phyloP scores from a whole-genome alignment of 2,888 invertebrate genomes.

The Opisthograptis luteolata region DNA sequence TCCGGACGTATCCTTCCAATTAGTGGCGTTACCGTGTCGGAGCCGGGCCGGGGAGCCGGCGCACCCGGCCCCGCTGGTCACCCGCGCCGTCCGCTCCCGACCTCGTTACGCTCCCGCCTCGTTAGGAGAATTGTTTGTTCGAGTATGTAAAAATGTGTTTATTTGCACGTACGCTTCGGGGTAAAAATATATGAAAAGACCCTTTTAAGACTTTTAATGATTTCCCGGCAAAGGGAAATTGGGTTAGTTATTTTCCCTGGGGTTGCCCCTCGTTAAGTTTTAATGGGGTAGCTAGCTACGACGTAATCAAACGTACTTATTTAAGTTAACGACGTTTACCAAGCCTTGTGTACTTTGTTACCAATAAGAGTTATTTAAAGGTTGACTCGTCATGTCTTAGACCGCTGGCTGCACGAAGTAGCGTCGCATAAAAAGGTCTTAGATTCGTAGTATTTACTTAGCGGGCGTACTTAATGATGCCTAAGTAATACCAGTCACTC shows the following conservation, averaged over 20 bases:
- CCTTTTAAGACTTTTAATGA: slow-evolving; percentile 85
- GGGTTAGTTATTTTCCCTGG: slow-evolving; percentile 84
- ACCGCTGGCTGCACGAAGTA: slow-evolving; percentile 19
- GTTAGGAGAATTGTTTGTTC: slow-evolving; percentile 84
- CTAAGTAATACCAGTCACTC: slow-evolving; percentile 40
- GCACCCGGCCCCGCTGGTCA: slow-evolving; percentile 35
- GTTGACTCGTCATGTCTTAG: slow-evolving; percentile 38
- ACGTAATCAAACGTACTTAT: slow-evolving; percentile 84
- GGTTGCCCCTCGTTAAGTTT: slow-evolving; percentile 84
- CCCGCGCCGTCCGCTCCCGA: slow-evolving; percentile 47
- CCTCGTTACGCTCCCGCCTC: slow-evolving; percentile 81
- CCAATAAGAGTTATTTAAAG: slow-evolving; percentile 69
- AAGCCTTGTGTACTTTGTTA: slow-evolving; percentile 69
- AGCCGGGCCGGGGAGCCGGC: slow-evolving; percentile 36
- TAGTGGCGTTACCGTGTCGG: slow-evolving; percentile 55
- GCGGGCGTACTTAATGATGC: slow-evolving; percentile 34
- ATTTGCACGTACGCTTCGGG: slow-evolving; percentile 83
- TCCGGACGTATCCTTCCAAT: slow-evolving; percentile 79
- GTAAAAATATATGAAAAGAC: slow-evolving; percentile 83
- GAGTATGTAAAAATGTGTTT: slow-evolving; percentile 85
- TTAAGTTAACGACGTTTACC: slow-evolving; percentile 81
- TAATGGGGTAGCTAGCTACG: slow-evolving; percentile 83
- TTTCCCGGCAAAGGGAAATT: slow-evolving; percentile 85
- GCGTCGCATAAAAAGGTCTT: slow-evolving; percentile 41
- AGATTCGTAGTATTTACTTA: slow-evolving; percentile 40